Percentiles rank a stretch among this genome's conserved stretches.
phyloP scores from a whole-genome alignment of 2,888 invertebrate genomes.

The Cephus spinipes region DNA sequence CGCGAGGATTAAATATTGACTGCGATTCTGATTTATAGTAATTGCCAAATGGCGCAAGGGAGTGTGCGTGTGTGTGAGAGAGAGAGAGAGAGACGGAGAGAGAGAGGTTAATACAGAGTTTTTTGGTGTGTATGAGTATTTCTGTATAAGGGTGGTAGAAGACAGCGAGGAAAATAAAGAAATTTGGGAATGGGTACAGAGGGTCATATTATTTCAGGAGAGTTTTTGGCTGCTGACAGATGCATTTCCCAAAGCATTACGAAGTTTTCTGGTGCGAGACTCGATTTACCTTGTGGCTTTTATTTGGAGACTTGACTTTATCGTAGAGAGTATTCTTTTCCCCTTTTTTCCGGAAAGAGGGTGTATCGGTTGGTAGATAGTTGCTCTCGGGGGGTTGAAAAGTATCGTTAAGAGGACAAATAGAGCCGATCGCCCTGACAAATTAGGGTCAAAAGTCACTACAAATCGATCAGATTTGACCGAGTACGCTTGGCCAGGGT shows the following conservation, averaged over 20 bases:
- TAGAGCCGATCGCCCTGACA: neutral
- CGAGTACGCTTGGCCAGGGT: neutral
- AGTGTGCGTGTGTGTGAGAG: slow-evolving; percentile 38
- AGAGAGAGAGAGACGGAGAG: slow-evolving; percentile 26
- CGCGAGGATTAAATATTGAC: slow-evolving; percentile 65
- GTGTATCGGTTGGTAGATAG: neutral
- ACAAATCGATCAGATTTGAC: slow-evolving; percentile 3
- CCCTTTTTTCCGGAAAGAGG: neutral
- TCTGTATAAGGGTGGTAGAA: slow-evolving; percentile 26
- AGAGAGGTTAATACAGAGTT: slow-evolving; percentile 26
- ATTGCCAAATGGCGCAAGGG: slow-evolving; percentile 56
- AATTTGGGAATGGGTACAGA: slow-evolving; percentile 14
- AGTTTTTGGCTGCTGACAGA: slow-evolving; percentile 51
- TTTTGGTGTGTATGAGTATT: slow-evolving; percentile 20
- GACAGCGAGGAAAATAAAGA: slow-evolving; percentile 30
- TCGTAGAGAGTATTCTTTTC: neutral
- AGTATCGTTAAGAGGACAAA: slow-evolving; percentile 1
- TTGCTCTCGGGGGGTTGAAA: neutral
- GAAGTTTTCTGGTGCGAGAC: slow-evolving; percentile 36
- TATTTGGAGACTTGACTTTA: slow-evolving; percentile 31
- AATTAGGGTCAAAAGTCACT: slow-evolving; percentile 3
- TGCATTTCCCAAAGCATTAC: slow-evolving; percentile 54
- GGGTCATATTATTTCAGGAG: slow-evolving; percentile 51
- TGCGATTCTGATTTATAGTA: slow-evolving; percentile 66
- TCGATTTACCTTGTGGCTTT: slow-evolving; percentile 24